Conservation (phyloP, 2,797 vertebrate species). For the Argya squamiceps region DNA sequence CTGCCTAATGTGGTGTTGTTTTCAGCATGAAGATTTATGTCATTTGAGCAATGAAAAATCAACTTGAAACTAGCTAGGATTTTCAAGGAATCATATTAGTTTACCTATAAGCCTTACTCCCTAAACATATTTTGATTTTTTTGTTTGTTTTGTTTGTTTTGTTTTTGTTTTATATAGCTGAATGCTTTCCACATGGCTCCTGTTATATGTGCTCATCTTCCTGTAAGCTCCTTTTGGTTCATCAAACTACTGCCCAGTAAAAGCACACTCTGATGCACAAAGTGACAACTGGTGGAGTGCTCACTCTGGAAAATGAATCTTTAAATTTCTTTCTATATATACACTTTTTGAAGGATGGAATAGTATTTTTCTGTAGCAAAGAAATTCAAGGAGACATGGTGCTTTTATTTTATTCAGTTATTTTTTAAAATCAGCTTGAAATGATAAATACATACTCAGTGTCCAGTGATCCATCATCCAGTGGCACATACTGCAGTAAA, state of each 20-base stretch:
- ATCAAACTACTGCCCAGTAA: neutral
- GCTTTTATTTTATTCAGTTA: conserved; percentile 12
- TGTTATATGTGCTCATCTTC: neutral
- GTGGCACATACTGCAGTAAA: neutral
- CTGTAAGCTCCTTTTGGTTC: neutral
- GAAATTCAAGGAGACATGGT: neutral
- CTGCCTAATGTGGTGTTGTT: neutral
- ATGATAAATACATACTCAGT: neutral
- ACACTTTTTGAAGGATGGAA: neutral
- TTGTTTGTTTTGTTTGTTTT: neutral
- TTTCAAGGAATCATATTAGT: neutral
- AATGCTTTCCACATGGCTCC: neutral
- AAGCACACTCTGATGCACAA: neutral
- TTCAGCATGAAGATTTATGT: neutral
- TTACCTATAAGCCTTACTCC: neutral
- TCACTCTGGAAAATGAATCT: neutral
- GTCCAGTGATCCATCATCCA: conserved; percentile 6
- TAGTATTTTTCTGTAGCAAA: neutral
- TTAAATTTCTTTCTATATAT: neutral
- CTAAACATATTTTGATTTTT: neutral
- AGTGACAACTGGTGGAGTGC: neutral
- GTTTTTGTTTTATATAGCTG: neutral
- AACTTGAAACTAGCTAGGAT: neutral
- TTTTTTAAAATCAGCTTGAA: conserved; percentile 27
- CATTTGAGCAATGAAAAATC: neutral